Base-by-base conservation (phyloP, 2,888 invertebrate genomes). In the Esperia sulphurella region DNA sequence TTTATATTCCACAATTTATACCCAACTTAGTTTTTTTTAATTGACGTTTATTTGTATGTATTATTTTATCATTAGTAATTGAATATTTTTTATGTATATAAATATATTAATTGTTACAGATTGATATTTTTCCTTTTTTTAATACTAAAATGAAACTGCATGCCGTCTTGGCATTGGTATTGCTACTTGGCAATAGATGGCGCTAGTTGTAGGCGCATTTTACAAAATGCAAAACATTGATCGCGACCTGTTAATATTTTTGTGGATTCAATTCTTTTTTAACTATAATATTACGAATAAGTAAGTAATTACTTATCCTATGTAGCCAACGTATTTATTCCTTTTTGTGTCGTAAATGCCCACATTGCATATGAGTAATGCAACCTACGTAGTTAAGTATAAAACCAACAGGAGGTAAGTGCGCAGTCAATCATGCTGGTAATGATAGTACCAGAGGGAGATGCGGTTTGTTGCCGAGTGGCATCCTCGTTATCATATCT, bases 401-500 rank as follows among this genome's bases (percentile, higher is more conserved):
- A 64, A 72, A 77, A 75, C 73, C 71, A 76, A 77, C 72, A 79
- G 63, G 78, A 79, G 76, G 75, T 75, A 75, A 83, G 78, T 75
- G 75, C 71, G 76, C 71, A 82, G 81, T 86, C 83, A 86, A 86
- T 86, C 85, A 86, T 75, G 60, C 63, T 53, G 61, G 75, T 86
- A 85, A 87, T 83, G 80, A 87, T 82, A 80, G 80, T 72, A 76
- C 71, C 63, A 65, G 65, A 72, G 75, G 69, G 78, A 79, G 83
- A 84, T 80, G 82, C 68, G 81, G 81, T 77, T 79, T 75, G 72
- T 64, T 62, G 74, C 54, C 65, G 77, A 80, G 80, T 78, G 82
- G 83, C 82, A 79, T 80, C 77, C 87, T 88, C 68, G 87, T 88
- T 87, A 86, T 84, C 86, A 79, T 78, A 78, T 70, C 71, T 66